A percentile compares a stretch with the other conserved stretches of the same genome.
These are phyloP conservation scores for Brachionus rotundiformis DNA, from an alignment of 1,140 invertebrate species.

Conservation along the genomic window DNA sequence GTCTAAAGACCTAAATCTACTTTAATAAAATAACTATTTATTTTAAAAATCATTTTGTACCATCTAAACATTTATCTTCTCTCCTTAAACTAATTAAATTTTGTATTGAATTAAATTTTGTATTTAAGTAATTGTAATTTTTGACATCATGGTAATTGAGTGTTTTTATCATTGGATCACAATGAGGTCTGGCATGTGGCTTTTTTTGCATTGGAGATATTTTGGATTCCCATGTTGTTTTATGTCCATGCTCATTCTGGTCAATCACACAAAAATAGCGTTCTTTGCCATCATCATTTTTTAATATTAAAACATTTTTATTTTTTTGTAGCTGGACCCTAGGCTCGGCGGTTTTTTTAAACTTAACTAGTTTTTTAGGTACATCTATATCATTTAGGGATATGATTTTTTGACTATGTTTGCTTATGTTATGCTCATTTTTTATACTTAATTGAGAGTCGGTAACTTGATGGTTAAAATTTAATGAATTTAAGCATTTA, in stretches of 20 bases:
- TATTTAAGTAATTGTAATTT: not conserved
- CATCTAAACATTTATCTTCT: not conserved
- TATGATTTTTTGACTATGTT: not conserved
- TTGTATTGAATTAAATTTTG: not conserved
- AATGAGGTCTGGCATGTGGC: too few species aligned
- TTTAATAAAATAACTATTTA: not conserved
- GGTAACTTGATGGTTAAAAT: not conserved
- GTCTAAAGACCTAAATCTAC: not conserved
- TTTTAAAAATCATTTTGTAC: not conserved
- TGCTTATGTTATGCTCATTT: not conserved
- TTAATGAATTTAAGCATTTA: not conserved
- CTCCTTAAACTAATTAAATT: not conserved
- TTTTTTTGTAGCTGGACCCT: not conserved
- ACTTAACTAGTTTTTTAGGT: not conserved
- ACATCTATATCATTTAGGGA: not conserved
- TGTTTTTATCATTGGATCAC: not conserved
- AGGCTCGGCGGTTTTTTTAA: not conserved
- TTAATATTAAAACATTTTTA: not conserved
- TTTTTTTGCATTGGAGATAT: too few species aligned
- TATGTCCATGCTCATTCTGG: not conserved
- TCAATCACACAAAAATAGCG: not conserved
- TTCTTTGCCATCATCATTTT: not conserved
- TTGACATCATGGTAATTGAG: not conserved
- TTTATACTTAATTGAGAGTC: not conserved
- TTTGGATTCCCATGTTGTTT: too few species aligned